Evolutionary conservation across 2,888 invertebrate genomes (phyloP), one percentile per base, ranked within the genome.

Genomic region (Crocallis elinguaria): DNA sequence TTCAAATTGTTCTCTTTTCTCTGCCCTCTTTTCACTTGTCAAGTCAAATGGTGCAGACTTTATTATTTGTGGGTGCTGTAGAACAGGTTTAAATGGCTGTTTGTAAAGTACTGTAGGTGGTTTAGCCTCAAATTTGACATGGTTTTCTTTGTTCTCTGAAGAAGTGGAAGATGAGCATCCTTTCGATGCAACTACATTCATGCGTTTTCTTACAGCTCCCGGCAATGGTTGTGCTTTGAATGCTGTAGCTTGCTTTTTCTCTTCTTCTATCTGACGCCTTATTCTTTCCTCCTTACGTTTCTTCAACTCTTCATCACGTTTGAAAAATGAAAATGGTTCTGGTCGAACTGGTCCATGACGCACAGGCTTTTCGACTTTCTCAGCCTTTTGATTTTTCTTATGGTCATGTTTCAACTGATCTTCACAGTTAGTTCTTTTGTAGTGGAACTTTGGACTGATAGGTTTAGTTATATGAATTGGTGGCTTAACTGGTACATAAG

Each of bases 181-280:
- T 51, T 84, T 86, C 0, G 72, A 49, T 1, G 69, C 64, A 44
- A 48, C 68, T 82, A 27, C 84, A 58, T 64, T 84, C 82, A 74
- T 92, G 48, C 50, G 85, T 76, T 79, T 93, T 70, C 67, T 93
- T 66, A 80, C 87, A 64, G 64, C 81, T n/a, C 73, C 75, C 0
- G 95, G 95, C 9, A 94, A 73, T 0, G 95, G 95, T 41, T 94
- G 93, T 0, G 96, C 96, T 77, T 94, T 95, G 69, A 96, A 96
- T 61, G 93, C 93, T 0, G 92, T 83, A 0, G 92, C 89, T 73
- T 94, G 93, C 64, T 92, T 94, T 33, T 92, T 89, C 54, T 94
- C 93, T 58, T 90, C 86, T 53, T 94, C 93, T 13, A 93, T 73
- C 51, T 92, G 84, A 58, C 92, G 90, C 59, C 93, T 92, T 6